Conservation (phyloP, 2,888 invertebrate species). For the Caenorhabditis virilis region DNA sequence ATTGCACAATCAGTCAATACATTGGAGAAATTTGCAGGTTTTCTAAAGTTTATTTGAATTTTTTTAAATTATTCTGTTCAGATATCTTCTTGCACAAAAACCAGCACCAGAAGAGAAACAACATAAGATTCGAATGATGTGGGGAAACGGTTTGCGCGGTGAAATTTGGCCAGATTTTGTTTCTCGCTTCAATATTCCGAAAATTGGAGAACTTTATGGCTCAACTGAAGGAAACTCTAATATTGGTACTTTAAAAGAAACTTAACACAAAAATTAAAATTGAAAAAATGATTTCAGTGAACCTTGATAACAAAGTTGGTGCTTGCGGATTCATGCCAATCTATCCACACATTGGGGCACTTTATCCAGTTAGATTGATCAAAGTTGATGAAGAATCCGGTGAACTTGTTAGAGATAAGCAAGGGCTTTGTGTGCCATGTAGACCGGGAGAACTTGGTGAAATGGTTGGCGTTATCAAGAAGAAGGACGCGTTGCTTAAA, state of each 20-base stretch:
- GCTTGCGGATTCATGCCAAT: constrained; percentile 85
- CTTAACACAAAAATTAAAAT: not conserved
- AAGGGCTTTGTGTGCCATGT: constrained; percentile 85
- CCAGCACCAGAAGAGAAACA: constrained; percentile 69
- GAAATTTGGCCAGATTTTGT: constrained; percentile 91
- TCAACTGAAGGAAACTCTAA: constrained; percentile 97
- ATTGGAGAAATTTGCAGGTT: constrained; percentile 73
- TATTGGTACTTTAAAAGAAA: constrained; percentile 72
- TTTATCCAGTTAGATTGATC: constrained; percentile 92
- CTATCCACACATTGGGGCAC: constrained; percentile 79
- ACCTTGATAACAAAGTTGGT: constrained; percentile 87
- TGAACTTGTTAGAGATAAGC: constrained; percentile 81
- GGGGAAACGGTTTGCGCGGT: constrained; percentile 89
- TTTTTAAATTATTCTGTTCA: constrained; percentile 17
- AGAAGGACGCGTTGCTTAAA: constrained; percentile 83
- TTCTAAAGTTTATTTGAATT: not conserved
- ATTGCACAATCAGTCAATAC: constrained; percentile 69
- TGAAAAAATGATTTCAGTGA: constrained; percentile 73
- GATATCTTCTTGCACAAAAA: constrained; percentile 72
- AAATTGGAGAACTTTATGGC: constrained; percentile 91
- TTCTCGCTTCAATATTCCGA: constrained; percentile 79
- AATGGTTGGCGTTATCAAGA: constrained; percentile 90
- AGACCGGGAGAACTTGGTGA: constrained; percentile 86
- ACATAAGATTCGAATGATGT: constrained; percentile 77
- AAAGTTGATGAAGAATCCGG: constrained; percentile 86